Evolutionary conservation across 1,140 invertebrate genomes (phyloP), one percentile per base, ranked within the genome.

Genomic region (Teleogryllus occipitalis): DNA sequence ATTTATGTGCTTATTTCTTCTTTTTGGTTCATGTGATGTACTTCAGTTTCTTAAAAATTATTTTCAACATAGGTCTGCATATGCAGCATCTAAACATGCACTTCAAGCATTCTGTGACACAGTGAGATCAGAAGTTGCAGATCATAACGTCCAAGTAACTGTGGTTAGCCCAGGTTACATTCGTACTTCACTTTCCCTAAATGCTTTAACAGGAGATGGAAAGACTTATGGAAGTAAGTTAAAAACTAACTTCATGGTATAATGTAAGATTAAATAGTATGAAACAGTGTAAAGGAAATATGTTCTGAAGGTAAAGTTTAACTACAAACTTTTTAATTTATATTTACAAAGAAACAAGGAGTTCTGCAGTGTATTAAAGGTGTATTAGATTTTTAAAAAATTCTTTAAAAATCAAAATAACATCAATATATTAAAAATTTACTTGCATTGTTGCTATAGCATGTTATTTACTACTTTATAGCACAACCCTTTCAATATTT

Each of bases 71-170:
- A 91, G 95, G 81, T 94, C 94, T 48, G 92, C 95, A 6, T 98
- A 99, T 89, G 90, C 93, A 80, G 96, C 97, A 22, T 97, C 97
- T 0, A 99, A 99, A 87, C 96, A 98, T 89, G 97, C 97, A 6
- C 83, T 98, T 21, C 94, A 96, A 88, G 95, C 94, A 47, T 96
- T 96, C 87, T 92, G 91, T 80, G 96, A 97, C 86, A 90, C 90
- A n/a, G 85, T 96, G 18, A 87, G 95, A 83, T 91, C 95, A 39
- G 96, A 97, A 89, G 88, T 97, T 82, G 84, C 87, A 47, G 86
- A 90, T 75, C 87, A 92, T 82, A 93, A 94, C 83, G 90, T 98
- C 77, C 89, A 92, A 84, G 92, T 98, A 6, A 93, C 92, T 73
- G 90, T 96, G 14, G 86, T 97, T 10, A 96, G 91, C 87, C 96